phyloP scores from a whole-genome alignment of 2,797 vertebrate species.

The Megalops cyprinoides region DNA sequence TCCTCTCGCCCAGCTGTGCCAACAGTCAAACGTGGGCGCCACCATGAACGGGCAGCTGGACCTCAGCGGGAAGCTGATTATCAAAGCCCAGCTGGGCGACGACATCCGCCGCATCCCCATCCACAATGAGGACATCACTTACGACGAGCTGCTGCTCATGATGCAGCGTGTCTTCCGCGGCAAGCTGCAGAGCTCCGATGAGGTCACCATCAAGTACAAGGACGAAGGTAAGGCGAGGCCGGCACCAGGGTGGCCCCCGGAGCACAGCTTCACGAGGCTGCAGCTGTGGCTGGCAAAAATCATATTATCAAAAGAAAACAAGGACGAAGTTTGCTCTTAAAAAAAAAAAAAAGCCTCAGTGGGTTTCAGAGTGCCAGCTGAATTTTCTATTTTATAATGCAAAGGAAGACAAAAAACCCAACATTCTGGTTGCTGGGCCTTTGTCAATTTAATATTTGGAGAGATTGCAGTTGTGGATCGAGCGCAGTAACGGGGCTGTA shows the following conservation, averaged over 20 bases:
- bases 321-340: no score
- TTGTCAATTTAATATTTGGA: no score
- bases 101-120: constrained; percentile 98
- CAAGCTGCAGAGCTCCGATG: constrained; percentile 95
- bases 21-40: constrained; percentile 63
- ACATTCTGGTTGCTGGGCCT: no score
- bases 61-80: constrained; percentile 97
- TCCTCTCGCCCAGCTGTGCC: constrained; percentile 49
- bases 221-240: constrained; percentile 86
- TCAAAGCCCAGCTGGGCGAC: constrained; percentile 97
- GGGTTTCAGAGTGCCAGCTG: no score
- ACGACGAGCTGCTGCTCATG: constrained; percentile 97
- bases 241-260: neutral
- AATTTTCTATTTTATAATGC: no score
- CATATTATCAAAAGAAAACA: no score
- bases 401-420: no score
- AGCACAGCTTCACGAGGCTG: no score
- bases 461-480: no score
- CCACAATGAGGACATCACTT: constrained; percentile 99
- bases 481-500: no score
- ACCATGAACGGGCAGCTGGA: constrained; percentile 98
- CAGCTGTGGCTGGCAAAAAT: no score
- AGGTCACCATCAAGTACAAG: constrained; percentile 98
- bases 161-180: constrained; percentile 98
- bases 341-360: no score